These are phyloP conservation scores for Thamnophis sirtalis DNA, from an alignment of 2,113 vertebrate species.

Conservation along the genomic window DNA sequence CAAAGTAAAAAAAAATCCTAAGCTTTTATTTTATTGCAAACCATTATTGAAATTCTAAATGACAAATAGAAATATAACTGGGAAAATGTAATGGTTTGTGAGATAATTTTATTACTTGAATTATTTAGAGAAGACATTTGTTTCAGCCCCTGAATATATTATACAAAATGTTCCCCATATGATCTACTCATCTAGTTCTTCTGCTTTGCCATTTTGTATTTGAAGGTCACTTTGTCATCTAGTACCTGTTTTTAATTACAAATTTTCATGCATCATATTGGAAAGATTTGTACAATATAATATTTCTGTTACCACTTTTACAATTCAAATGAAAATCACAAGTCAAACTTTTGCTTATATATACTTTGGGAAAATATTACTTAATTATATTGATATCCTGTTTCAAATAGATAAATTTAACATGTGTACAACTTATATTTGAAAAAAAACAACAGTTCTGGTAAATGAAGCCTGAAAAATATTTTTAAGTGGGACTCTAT, in stretches of 20 bases:
- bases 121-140: not conserved
- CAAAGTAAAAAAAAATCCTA: not conserved
- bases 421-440: not conserved
- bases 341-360: not conserved
- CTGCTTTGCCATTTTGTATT: not conserved
- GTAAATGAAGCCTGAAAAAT: not conserved
- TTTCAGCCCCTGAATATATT: not conserved
- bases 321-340: not conserved
- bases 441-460: not conserved
- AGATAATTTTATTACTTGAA: not conserved
- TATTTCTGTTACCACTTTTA: not conserved
- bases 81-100: not conserved
- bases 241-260: not conserved
- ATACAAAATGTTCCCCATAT: not conserved
- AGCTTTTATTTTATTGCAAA: not conserved
- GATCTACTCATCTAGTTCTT: not conserved
- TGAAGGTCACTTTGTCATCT: not conserved
- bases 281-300: not conserved
- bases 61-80: not conserved
- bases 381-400: not conserved
- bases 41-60: not conserved
- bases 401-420: not conserved
- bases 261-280: not conserved
- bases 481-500: not conserved
- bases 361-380: not conserved